Evolutionary conservation across 2,113 vertebrate genomes (phyloP).

Genomic region (Rhadina sibilatrix): DNA sequence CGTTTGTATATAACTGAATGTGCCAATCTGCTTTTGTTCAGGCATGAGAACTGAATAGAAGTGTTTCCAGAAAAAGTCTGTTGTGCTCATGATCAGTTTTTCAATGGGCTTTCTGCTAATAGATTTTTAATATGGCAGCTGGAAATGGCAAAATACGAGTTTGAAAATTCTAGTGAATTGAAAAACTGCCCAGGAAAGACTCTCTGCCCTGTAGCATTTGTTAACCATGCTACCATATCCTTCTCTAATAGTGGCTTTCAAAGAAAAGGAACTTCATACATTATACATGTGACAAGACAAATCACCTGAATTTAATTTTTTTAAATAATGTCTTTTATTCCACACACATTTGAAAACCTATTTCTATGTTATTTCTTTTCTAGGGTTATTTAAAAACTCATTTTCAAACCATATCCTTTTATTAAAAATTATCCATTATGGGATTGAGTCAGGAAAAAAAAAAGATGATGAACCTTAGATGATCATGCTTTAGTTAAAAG

Average conservation of each 20-base stretch:
- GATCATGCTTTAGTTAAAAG: not conserved
- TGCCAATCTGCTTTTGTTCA: constrained; percentile 72
- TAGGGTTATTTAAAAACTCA: not conserved
- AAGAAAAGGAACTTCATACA: not conserved
- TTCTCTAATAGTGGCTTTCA: not conserved
- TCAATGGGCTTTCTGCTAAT: constrained; percentile 61
- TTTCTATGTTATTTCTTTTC: not conserved
- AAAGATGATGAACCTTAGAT: not conserved
- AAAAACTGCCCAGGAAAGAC: constrained; percentile 23
- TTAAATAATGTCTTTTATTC: not conserved
- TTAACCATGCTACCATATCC: not conserved
- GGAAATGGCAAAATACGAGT: constrained; percentile 16
- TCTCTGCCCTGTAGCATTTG: not conserved
- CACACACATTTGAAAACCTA: not conserved
- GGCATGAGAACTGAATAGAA: constrained; percentile 63
- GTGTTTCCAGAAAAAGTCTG: constrained; percentile 59
- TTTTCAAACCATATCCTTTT: not conserved
- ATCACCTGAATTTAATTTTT: constrained; percentile 26
- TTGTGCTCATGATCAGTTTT: constrained; percentile 49
- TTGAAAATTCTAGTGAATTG: constrained; percentile 32
- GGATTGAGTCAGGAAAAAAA: not conserved
- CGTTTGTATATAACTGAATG: constrained; percentile 54
- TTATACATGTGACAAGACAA: constrained; percentile 19
- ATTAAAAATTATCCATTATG: not conserved
- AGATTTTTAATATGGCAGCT: constrained; percentile 66